Evolutionary conservation across 2,797 vertebrate genomes (phyloP), one percentile per base, ranked within the genome.

Genomic region (Eurystomus glaucurus): DNA sequence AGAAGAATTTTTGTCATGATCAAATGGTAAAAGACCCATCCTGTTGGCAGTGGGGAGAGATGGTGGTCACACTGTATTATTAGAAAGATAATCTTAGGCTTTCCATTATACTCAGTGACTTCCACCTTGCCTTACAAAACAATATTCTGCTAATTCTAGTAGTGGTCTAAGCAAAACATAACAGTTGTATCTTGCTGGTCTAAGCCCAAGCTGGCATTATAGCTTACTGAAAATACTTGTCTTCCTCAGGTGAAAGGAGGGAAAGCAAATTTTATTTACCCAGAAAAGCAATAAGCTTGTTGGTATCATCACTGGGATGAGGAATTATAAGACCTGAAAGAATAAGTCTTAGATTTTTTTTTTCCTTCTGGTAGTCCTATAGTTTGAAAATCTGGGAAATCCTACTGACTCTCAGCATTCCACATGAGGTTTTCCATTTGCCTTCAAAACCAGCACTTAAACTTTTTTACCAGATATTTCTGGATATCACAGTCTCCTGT

Each of bases 311-410:
- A 19, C 1, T 82, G 62, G 57, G 13, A 83, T 85, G 57, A 64
- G 19, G 46, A 96, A 93, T 92, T 74, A 18, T 31, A 85, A 39
- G 54, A 78, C 82, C 64, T 82, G 65, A 95, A 94, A 80, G 45
- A 46, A 89, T 4, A 82, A 18, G 13, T 19, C 43, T 75, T 29
- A 45, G 25, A 43, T 31, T 51, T 68, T 72, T 70, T 70, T 29
- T 70, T 52, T 45, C 37, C 26, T 88, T 64, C 57, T 37, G 19
- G 3, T 51, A 61, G 33, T 37, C 11, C 54, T 92, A 43, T 11
- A 71, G 26, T 72, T 68, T 50, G n/a, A 29, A 90, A 86, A 52
- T 90, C 45, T 66, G 17, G 16, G 66, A 91, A 70, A 58, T 70
- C 45, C 52, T 94, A 25, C 57, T 88, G 71, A 12, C 2, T 68